Conservation (phyloP, 2,797 vertebrate genomes). For the Chromobotia macracanthus region DNA sequence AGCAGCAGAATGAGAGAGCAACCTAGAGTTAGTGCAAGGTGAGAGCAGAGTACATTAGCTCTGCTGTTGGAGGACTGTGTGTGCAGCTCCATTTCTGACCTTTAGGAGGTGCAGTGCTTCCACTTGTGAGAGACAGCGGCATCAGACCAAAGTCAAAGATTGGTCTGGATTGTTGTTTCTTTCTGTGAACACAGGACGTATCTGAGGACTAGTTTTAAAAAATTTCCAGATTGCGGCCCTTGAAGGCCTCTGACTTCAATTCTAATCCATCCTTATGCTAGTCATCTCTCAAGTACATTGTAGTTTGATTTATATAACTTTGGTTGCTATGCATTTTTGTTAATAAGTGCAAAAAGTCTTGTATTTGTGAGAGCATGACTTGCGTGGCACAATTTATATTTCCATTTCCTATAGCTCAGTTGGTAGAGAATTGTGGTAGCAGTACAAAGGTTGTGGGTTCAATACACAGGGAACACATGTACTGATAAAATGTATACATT, state of each 20-base stretch:
- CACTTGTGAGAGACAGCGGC: conserved; percentile 68
- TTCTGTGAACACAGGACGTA: conserved; percentile 39
- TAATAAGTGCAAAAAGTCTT: not conserved
- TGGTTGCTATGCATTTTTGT: not conserved
- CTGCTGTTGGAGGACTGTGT: not conserved
- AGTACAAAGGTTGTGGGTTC: too few relatives aligned
- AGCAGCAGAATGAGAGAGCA: not conserved
- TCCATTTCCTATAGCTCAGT: too few relatives aligned
- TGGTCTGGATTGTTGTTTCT: conserved; percentile 36
- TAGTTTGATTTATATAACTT: not conserved
- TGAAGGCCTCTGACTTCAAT: not conserved
- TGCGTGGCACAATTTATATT: not conserved
- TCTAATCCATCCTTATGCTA: too few relatives aligned
- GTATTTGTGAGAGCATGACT: not conserved
- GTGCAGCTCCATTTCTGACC: conserved; percentile 70
- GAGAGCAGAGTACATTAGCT: conserved; percentile 4
- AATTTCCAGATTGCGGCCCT: conserved; percentile 13
- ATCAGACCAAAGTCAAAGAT: conserved; percentile 28
- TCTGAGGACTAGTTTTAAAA: conserved; percentile 25
- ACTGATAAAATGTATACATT: too few relatives aligned
- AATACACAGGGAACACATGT: too few relatives aligned
- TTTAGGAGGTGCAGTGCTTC: conserved; percentile 84
- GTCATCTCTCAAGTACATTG: not conserved
- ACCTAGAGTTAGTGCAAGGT: not conserved
- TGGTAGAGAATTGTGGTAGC: too few relatives aligned